Base-by-base conservation (phyloP, 2,888 invertebrate species). In the Idaea biselata region DNA sequence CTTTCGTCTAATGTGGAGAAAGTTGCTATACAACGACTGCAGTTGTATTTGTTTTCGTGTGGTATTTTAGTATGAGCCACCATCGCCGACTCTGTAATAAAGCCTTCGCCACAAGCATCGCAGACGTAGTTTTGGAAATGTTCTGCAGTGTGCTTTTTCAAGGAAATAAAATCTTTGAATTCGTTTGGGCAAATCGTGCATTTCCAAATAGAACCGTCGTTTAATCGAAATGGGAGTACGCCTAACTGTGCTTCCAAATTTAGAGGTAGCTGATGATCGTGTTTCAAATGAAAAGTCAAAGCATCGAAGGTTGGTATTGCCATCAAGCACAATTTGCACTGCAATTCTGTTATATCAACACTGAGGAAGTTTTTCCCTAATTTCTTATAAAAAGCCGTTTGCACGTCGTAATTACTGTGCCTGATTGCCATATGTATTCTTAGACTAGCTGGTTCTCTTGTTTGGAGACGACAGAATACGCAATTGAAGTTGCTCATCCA, bases 121-220 rank as follows among this genome's bases (percentile, higher is more conserved):
- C 92, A 92, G 8, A 92, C 92, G 63, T 90, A 91, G 64, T 92
- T 92, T 67, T 91, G 89, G 59, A 89, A 92, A 71, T 92, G 92
- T 66, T 86, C 86, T 0, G 86, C 78, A 0, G 91, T 92, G 63
- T 92, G 92, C 57, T 88, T 91, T 65, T 87, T 88, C n/a, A 92
- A 67, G 0, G 87, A 87, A 0, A 85, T 77, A 59, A 91, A 91
- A 69, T 91, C 89, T 78, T 89, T 88, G 58, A 92, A 92, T 66
- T 86, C 85, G 61, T 90, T 88, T 0, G 88, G 82, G 69, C 92
- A 92, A 65, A 91, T 86, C 0, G 89, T 88, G 60, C 91, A 92
- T 69, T 89, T 87, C 91, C 91, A 92, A 32, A 82, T 73, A 0
- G 88, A 84, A 0, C 90, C 91, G 58, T 92, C 84, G 69, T 88